These are phyloP conservation scores for Stenodera caucasica DNA, from an alignment of 2,888 invertebrate species.

Conservation along the genomic window DNA sequence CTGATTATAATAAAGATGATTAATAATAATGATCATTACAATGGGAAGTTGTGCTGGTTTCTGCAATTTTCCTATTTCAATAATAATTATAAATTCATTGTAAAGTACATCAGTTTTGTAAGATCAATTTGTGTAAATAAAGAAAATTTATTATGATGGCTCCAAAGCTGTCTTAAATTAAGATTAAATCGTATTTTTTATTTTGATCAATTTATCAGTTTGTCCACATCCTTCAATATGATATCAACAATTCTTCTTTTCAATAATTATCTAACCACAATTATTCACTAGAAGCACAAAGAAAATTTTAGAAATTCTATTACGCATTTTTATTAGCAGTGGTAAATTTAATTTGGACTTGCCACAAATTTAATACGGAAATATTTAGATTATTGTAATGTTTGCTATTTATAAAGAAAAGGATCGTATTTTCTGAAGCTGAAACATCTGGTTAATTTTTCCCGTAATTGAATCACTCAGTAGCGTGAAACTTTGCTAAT, in stretches of 20 bases:
- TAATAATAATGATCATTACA: constrained; percentile 5
- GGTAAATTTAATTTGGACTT: too few species aligned
- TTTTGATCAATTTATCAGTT: constrained; percentile 5
- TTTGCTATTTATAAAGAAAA: too few species aligned
- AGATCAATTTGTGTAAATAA: constrained; percentile 55
- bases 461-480: too few species aligned
- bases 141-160: constrained; percentile 40
- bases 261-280: too few species aligned
- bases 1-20: constrained; percentile 23
- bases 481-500: too few species aligned
- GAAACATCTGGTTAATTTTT: too few species aligned
- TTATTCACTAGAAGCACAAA: too few species aligned
- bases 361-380: too few species aligned
- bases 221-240: background rate
- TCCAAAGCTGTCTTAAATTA: constrained; percentile 46
- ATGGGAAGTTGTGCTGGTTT: constrained; percentile 39
- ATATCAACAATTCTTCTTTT: background rate
- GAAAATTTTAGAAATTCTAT: too few species aligned
- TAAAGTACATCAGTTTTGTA: constrained; percentile 54
- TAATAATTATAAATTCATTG: constrained; percentile 45
- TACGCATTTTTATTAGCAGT: too few species aligned
- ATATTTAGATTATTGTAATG: too few species aligned
- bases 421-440: too few species aligned
- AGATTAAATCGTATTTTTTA: constrained; percentile 10
- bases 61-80: constrained; percentile 35